Conservation (phyloP, 37 sponge, comb jelly and placozoan genomes). For the Chondrilla cf. caribensis region DNA sequence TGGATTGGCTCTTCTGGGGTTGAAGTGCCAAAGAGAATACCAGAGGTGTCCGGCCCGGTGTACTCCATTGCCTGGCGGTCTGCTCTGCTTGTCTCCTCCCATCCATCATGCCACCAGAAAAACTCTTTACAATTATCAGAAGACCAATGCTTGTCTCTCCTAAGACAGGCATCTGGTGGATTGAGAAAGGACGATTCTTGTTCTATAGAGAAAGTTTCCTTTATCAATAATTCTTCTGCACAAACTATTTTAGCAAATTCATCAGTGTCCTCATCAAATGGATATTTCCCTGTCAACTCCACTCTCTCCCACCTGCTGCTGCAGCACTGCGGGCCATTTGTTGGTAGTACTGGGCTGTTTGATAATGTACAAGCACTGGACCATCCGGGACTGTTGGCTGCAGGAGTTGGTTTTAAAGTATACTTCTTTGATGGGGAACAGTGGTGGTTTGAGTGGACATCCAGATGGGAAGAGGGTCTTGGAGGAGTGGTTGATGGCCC, state of each 20-base stretch:
- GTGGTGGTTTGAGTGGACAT: slow-evolving; percentile 88
- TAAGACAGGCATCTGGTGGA: not conserved
- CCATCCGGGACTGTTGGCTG: slow-evolving; percentile 72
- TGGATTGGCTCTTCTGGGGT: not conserved
- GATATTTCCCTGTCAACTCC: not conserved
- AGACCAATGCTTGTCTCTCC: not conserved
- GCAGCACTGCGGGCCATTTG: not conserved
- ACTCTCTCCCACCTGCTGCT: not conserved
- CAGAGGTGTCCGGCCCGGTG: not conserved
- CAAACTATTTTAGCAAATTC: not conserved
- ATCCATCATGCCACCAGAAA: not conserved
- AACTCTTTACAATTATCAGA: not conserved
- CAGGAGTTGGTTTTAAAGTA: slow-evolving; percentile 35
- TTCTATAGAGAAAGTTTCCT: not conserved
- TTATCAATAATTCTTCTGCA: not conserved
- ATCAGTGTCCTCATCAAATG: not conserved
- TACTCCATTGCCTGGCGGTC: slow-evolving; percentile 10
- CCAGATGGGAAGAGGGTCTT: slow-evolving; percentile 51
- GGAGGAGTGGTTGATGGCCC: slow-evolving; percentile 86
- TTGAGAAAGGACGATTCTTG: no score
- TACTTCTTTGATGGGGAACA: slow-evolving; percentile 68
- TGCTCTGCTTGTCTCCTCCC: not conserved
- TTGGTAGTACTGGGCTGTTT: not conserved
- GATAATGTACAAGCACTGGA: no score
- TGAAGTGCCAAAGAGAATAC: not conserved